Evolutionary conservation across 2,113 vertebrate genomes (phyloP), one percentile per base, ranked within the genome.

Genomic region (Lagopus leucura): DNA sequence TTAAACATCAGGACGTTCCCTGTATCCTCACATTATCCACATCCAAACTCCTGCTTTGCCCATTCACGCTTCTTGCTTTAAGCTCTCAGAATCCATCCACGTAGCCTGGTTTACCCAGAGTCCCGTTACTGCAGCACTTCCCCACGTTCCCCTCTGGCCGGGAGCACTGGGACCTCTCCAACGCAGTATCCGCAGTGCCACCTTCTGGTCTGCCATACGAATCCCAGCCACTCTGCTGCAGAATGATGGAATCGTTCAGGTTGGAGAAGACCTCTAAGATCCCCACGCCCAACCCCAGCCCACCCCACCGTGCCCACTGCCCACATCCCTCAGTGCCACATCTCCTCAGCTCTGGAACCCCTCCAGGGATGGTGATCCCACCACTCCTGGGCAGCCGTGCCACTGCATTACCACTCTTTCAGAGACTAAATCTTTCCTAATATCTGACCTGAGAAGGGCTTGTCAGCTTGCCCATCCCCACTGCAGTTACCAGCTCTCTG

Each of bases 111-210:
- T 89, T 60, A 24, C 57, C n/a, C 15, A 27, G 65, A 4, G 79
- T 32, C 69, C 71, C 21, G 4, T 48, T 48, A 11, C 43, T 40
- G 64, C 45, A 25, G 67, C 25, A 22, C 71, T 72, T 65, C 43
- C 79, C 63, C 60, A 21, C 58, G 79, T 75, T 89, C 66, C 69
- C 71, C 93, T 75, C 50, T 0, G 71, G 36, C 45, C n/a, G 11
- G 48, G n/a, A 36, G 43, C 73, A 32, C 71, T 5, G 65, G 78
- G 87, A 86, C 95, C 86, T 93, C 15, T 50, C 92, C 89, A 97
- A 92, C 1, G 76, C 79, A 97, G 97, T 96, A 75, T 96, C 94
- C 94, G 97, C 97, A 98, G 97, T 97, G 97, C 98, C 98, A 98
- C 96, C 98, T 98, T 90, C 97, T 97, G 98, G 97, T 57, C 12